Evolutionary conservation across 2,888 invertebrate species (phyloP).

Genomic region (Platycnemis pennipes): DNA sequence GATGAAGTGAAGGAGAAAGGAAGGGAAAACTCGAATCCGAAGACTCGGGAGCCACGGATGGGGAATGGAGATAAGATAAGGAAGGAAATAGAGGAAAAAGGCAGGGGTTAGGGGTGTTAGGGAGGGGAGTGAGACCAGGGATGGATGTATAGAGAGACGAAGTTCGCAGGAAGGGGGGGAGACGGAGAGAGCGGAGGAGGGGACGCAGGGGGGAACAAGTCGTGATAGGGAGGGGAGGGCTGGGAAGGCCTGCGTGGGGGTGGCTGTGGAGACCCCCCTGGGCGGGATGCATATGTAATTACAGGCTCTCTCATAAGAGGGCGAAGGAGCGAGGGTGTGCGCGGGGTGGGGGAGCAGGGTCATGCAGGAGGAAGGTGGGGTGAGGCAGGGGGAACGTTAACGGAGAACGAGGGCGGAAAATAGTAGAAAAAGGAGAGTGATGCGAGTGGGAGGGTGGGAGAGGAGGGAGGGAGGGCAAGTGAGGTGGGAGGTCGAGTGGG

Average conservation of each 20-base stretch:
- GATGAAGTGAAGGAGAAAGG: neutral
- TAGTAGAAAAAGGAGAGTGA: constrained; percentile 51
- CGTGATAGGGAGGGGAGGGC: neutral
- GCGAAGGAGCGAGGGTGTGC: neutral
- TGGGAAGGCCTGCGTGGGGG: neutral
- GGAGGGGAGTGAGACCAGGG: neutral
- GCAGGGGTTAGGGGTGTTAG: neutral
- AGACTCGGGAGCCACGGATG: neutral
- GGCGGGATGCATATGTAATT: constrained; percentile 67
- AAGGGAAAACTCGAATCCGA: neutral
- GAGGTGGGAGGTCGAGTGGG: constrained; percentile 20
- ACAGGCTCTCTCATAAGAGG: constrained; percentile 39
- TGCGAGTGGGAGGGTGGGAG: neutral
- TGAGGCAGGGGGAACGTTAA: neutral
- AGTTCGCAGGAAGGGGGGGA: neutral
- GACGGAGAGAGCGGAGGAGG: neutral
- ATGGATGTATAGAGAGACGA: no score
- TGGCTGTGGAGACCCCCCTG: constrained; percentile 58
- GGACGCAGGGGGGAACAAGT: neutral
- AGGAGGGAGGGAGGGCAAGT: neutral
- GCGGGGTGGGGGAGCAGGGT: neutral
- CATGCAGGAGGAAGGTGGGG: neutral
- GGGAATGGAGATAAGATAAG: constrained; percentile 19
- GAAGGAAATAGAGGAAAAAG: neutral
- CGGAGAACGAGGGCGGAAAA: constrained; percentile 38